Conservation (phyloP, 2,113 vertebrate genomes). For the Trinectes maculatus region DNA sequence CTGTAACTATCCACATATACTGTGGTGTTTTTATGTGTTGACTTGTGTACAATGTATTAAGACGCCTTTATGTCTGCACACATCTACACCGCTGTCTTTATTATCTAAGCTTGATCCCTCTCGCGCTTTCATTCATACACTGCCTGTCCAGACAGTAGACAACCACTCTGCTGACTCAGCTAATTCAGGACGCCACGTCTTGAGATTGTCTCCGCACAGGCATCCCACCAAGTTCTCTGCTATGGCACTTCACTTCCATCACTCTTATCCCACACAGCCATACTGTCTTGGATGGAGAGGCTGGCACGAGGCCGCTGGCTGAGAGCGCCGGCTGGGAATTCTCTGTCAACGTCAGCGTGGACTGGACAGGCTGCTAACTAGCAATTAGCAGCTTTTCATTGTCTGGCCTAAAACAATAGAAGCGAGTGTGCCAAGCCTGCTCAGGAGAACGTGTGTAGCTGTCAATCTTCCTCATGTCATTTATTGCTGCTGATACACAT, state of each 20-base stretch:
- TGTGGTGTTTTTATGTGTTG: too few species aligned
- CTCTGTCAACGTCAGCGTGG: conserved; percentile 30
- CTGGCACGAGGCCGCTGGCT: conserved; percentile 14
- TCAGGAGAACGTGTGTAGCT: not conserved
- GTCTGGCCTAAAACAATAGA: conserved; percentile 29
- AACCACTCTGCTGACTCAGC: conserved; percentile 15
- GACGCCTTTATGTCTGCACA: too few species aligned
- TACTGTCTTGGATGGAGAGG: conserved; percentile 3
- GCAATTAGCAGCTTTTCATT: conserved; percentile 58
- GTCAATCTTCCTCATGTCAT: not conserved
- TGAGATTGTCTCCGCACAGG: conserved; percentile 13
- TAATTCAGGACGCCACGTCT: conserved; percentile 19
- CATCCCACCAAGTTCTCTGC: conserved; percentile 16
- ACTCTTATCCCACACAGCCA: conserved; percentile 12
- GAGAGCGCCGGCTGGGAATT: conserved; percentile 9
- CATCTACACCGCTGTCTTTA: too few species aligned
- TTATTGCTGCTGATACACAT: not conserved
- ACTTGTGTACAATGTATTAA: too few species aligned
- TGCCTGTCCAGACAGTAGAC: not conserved
- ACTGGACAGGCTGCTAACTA: conserved; percentile 46
- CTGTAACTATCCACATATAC: not conserved
- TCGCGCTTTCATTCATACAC: not conserved
- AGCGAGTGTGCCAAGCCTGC: conserved; percentile 22
- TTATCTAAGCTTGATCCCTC: not conserved
- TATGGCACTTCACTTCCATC: conserved; percentile 21